A percentile compares a stretch with the other conserved stretches of the same genome.
Conservation (phyloP, 2,113 vertebrate species). For the Bungarus multicinctus region DNA sequence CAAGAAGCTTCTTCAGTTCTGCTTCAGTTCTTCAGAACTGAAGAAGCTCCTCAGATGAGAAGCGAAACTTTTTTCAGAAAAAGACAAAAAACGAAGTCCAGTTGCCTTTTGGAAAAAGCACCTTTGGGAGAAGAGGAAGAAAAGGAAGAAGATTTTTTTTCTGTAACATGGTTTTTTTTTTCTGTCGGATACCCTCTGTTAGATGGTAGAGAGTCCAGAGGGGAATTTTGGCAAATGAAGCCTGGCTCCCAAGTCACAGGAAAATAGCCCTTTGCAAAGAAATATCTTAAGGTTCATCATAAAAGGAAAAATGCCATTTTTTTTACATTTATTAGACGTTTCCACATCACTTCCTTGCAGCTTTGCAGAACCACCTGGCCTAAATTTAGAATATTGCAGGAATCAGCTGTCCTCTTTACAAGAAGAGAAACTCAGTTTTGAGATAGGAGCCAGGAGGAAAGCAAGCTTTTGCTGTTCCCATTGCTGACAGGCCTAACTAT, state of each 20-base stretch:
- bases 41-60: too few species aligned
- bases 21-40: too few species aligned
- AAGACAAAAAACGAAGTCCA: too few species aligned
- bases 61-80: too few species aligned
- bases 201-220: too few species aligned
- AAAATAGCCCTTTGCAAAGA: neutral
- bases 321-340: neutral
- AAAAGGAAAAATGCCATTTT: neutral
- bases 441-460: neutral
- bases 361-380: neutral
- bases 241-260: neutral
- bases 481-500: neutral
- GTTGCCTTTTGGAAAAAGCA: too few species aligned
- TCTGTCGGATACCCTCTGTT: too few species aligned
- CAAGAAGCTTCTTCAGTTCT: too few species aligned
- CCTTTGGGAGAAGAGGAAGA: too few species aligned
- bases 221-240: neutral
- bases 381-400: slow-evolving; percentile 6
- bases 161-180: too few species aligned
- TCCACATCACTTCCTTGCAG: neutral
- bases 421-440: neutral
- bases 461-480: neutral
- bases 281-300: neutral
- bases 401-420: neutral
- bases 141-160: too few species aligned